Evolutionary conservation across 2,797 vertebrate genomes (phyloP).

Genomic region (Chelonia mydas): DNA sequence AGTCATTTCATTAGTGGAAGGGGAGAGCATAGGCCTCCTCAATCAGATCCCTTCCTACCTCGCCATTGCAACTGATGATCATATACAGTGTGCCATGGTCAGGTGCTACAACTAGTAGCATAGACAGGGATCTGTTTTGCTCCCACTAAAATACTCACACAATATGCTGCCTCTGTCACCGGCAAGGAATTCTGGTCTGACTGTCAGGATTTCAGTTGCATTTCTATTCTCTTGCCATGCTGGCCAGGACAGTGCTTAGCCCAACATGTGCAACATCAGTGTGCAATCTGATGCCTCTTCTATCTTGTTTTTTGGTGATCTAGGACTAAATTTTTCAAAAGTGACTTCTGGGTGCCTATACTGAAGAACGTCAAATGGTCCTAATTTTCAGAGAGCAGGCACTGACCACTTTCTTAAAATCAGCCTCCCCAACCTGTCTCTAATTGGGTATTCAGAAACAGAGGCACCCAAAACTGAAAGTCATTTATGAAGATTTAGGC

Average conservation of each 20-base stretch:
- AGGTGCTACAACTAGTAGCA: accelerated
- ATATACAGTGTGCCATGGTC: background rate
- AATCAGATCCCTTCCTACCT: background rate
- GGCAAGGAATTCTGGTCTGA: background rate
- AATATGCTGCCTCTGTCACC: background rate
- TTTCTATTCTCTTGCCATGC: background rate
- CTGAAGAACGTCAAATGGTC: no score
- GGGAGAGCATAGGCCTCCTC: background rate
- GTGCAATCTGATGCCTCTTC: background rate
- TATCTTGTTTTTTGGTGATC: background rate
- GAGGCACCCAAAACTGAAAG: background rate
- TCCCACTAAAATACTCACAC: background rate
- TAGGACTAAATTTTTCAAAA: no score
- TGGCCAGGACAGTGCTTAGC: background rate
- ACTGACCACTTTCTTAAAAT: background rate
- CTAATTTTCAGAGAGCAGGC: no score
- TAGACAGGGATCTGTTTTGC: background rate
- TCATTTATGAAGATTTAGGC: no score
- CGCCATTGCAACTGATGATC: accelerated
- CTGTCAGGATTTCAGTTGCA: background rate
- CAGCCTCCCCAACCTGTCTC: background rate
- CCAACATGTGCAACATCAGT: background rate
- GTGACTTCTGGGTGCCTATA: no score
- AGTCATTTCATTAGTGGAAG: no score
- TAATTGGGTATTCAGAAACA: background rate